Conservation (phyloP, 2,797 vertebrate species). For the Eulemur rubriventer region DNA sequence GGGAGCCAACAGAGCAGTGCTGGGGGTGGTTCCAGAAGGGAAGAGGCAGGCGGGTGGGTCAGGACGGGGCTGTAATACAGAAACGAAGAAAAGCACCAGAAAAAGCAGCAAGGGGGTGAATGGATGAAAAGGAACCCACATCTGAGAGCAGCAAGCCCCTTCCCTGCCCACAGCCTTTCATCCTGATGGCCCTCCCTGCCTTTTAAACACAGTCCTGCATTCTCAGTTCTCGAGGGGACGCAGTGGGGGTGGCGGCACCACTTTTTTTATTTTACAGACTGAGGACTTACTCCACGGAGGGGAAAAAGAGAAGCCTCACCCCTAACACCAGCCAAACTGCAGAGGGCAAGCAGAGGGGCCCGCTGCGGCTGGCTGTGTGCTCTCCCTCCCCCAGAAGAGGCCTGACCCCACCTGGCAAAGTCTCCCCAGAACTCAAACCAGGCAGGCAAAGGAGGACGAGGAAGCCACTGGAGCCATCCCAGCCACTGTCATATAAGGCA, state of each 20-base stretch:
- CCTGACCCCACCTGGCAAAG: background rate
- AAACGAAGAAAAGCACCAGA: conserved; percentile 45
- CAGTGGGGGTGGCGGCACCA: background rate
- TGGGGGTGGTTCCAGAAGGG: conserved; percentile 34
- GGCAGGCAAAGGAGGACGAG: background rate
- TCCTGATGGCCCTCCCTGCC: background rate
- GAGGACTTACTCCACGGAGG: background rate
- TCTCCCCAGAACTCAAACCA: conserved; percentile 12
- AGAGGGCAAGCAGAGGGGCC: background rate
- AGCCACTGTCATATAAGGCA: conserved; percentile 72
- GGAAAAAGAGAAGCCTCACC: background rate
- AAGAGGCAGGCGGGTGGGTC: conserved; percentile 28
- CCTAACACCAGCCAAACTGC: background rate
- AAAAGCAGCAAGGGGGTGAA: background rate
- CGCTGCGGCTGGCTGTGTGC: background rate
- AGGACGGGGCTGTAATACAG: conserved; percentile 41
- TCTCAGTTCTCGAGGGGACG: background rate
- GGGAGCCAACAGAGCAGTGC: background rate
- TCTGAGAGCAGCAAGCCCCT: background rate
- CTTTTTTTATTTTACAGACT: background rate
- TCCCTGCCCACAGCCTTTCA: background rate
- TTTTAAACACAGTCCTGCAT: background rate
- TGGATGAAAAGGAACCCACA: conserved; percentile 41
- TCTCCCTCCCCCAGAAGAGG: background rate
- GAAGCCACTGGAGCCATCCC: background rate